Base-by-base conservation (phyloP, 2,113 vertebrate species). In the Saguinus imperator region DNA sequence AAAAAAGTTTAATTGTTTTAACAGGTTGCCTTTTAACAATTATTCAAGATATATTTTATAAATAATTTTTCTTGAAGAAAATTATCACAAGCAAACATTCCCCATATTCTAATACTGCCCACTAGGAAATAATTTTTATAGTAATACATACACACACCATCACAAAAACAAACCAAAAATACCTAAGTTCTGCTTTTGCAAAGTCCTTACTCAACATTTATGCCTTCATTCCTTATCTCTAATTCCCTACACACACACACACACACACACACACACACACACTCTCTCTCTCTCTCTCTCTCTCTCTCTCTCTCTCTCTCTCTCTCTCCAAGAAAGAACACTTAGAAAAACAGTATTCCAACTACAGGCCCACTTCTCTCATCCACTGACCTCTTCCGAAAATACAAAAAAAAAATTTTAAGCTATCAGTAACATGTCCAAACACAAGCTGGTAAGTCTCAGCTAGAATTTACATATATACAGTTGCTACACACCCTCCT, bases 361-460 rank as follows among this genome's bases (percentile, higher is more conserved):
- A 88, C 8, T 79, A 66, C 12, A 91, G 79, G 77, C 18, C 77
- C 80, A 79, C 88, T 96, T 96, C 50, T 83, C 40, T 87, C 70
- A 85, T 72, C 70, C 96, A 97, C 72, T 98, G 97, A 98, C 94
- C 94, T 98, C 97, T 96, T 98, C 76, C 84, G 93, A 94, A 92
- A 97, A 85, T 66, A 95, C 32, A 95, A 96, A 97, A 96, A 97
- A 89, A 70, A 97, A 52, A 35, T 91, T 64, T 64, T 86, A 98
- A 73, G 17, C 83, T 98, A 92, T 80, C 75, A 61, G n/a, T 81
- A 79, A 81, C 68, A 89, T 61, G 86, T 97, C 96, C 96, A 97
- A 97, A 97, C 14, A 35, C 87, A 0, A 98, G 95, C 52, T 58
- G 68, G 13, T 89, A 91, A 95, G 66, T 96, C 77, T 80, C 70